phyloP scores from a whole-genome alignment of 2,888 invertebrate species.

The Tenthredo livida region DNA sequence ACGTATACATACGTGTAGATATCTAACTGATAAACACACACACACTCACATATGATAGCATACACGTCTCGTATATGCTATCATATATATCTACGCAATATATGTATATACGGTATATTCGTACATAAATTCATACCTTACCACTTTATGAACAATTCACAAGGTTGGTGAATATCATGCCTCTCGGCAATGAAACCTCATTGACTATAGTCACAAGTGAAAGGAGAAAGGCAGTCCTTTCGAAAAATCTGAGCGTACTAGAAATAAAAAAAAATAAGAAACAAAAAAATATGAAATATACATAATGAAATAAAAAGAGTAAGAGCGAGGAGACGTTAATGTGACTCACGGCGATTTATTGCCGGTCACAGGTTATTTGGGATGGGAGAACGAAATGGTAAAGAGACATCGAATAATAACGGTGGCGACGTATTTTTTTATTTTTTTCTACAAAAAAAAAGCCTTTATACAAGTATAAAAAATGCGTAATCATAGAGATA shows the following conservation, averaged over 20 bases:
- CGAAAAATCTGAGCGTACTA: constrained; percentile 60
- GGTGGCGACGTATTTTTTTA: constrained; percentile 77
- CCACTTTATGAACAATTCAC: constrained; percentile 37
- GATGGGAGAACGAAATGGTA: background rate
- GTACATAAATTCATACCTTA: constrained; percentile 57
- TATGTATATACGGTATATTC: constrained; percentile 54
- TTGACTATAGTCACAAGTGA: constrained; percentile 66
- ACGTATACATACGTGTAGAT: constrained; percentile 12
- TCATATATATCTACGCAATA: constrained; percentile 13
- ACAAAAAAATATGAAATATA: constrained; percentile 56
- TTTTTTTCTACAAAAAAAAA: constrained; percentile 76
- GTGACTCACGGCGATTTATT: background rate
- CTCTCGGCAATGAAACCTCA: constrained; percentile 49
- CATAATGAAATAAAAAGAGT: constrained; percentile 40
- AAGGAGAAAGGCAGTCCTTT: constrained; percentile 75
- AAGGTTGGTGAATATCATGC: constrained; percentile 44
- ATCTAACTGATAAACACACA: constrained; percentile 32
- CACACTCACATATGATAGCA: no score
- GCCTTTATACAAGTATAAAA: constrained; percentile 78
- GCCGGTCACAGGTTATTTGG: constrained; percentile 12
- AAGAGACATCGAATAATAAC: constrained; percentile 64
- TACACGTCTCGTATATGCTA: no score
- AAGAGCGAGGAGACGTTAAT: background rate
- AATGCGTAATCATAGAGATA: constrained; percentile 71
- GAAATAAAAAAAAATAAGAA: constrained; percentile 58